phyloP scores from a whole-genome alignment of 2,888 invertebrate species.

The Phlogophora meticulosa region DNA sequence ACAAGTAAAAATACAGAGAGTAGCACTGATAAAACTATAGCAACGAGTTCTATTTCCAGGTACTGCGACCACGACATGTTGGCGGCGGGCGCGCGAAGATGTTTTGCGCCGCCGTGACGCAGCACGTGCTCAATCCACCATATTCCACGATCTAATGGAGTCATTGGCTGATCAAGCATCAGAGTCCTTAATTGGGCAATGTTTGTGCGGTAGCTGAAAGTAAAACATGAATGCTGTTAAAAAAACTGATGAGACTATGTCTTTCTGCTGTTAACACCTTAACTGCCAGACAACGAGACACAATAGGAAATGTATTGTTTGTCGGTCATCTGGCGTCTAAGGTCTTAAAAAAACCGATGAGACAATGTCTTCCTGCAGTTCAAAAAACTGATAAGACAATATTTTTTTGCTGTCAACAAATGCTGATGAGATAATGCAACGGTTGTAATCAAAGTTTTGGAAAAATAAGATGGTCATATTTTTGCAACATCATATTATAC shows the following conservation, averaged over 20 bases:
- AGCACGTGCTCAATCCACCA: conserved; percentile 82
- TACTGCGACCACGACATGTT: conserved; percentile 70
- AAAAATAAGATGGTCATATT: too few species aligned
- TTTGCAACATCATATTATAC: too few species aligned
- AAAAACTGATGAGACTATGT: too few species aligned
- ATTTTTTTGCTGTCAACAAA: too few species aligned
- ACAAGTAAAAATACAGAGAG: background rate
- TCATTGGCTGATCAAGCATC: conserved; percentile 79
- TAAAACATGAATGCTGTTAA: background rate
- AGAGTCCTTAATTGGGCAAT: conserved; percentile 62
- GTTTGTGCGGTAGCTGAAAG: conserved; percentile 40
- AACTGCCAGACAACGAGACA: too few species aligned
- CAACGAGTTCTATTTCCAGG: conserved; percentile 67
- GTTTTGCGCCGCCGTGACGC: conserved; percentile 80
- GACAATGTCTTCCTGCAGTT: too few species aligned
- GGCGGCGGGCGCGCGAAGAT: conserved; percentile 78
- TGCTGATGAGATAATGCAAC: too few species aligned
- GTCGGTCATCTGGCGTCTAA: too few species aligned
- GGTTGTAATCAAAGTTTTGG: too few species aligned
- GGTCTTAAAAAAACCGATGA: background rate
- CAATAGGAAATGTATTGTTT: too few species aligned
- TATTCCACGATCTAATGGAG: conserved; percentile 79
- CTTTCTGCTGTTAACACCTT: too few species aligned
- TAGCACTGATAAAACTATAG: conserved; percentile 25
- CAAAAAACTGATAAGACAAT: too few species aligned